phyloP scores from a whole-genome alignment of 2,113 vertebrate genomes.

The Entomyzon cyanotis region DNA sequence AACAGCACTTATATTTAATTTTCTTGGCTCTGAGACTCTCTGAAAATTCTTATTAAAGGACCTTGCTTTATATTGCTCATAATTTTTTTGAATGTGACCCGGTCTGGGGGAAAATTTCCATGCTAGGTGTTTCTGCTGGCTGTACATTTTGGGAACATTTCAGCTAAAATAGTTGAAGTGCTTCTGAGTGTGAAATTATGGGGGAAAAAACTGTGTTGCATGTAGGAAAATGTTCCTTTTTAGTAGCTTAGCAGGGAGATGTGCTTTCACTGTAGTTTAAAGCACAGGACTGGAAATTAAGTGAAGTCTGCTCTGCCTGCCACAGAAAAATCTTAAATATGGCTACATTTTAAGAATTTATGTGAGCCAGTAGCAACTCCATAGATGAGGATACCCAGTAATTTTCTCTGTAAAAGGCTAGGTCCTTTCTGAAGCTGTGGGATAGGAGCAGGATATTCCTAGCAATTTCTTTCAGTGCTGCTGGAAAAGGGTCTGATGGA shows the following conservation, averaged over 20 bases:
- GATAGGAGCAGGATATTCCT: not conserved
- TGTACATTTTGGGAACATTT: not conserved
- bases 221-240: not conserved
- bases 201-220: not conserved
- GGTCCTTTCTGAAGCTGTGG: not conserved
- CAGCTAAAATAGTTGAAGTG: not conserved
- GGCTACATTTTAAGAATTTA: not conserved
- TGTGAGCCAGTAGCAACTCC: not conserved
- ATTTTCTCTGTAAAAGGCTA: not conserved
- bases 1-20: not conserved
- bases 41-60: not conserved
- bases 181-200: slow-evolving; percentile 1
- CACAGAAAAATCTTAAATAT: not conserved
- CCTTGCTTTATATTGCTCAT: not conserved
- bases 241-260: not conserved
- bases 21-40: not conserved
- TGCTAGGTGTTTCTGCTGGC: not conserved
- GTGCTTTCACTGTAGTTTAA: not conserved
- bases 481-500: not conserved
- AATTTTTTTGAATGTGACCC: not conserved
- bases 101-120: not conserved
- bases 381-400: not conserved
- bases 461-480: not conserved
- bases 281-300: not conserved
- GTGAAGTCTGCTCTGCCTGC: not conserved